Evolutionary conservation across 2,113 vertebrate species (phyloP).

Genomic region (Hippocampus guttulatus): DNA sequence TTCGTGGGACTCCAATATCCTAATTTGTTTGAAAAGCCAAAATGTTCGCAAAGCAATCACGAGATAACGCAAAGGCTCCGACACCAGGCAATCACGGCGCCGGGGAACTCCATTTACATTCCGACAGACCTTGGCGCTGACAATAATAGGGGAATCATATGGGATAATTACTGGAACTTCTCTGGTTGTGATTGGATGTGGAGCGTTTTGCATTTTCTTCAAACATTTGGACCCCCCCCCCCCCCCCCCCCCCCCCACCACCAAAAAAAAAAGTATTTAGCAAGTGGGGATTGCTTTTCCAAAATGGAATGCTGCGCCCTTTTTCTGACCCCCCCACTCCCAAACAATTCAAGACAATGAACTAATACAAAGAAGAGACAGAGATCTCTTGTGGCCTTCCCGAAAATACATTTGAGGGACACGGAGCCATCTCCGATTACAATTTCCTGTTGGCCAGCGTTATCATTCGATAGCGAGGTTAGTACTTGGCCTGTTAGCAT

Average conservation of each 20-base stretch:
- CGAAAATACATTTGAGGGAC: too few relatives aligned
- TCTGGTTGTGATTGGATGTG: background rate
- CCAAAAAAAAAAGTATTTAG: background rate
- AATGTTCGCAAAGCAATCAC: background rate
- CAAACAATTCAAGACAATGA: constrained; percentile 16
- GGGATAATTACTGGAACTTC: constrained; percentile 1
- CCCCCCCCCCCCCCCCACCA: too few relatives aligned
- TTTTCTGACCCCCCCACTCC: background rate
- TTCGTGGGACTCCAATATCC: constrained; percentile 1
- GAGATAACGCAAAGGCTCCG: background rate
- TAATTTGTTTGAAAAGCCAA: constrained; percentile 11
- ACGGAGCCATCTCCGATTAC: too few relatives aligned
- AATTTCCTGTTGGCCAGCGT: too few relatives aligned
- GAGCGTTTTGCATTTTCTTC: background rate
- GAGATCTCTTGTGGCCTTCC: too few relatives aligned
- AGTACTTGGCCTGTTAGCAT: too few relatives aligned
- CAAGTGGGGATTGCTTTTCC: background rate
- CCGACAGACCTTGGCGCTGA: background rate
- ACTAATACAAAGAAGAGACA: too few relatives aligned
- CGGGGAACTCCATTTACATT: constrained; percentile 3
- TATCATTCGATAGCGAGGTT: too few relatives aligned
- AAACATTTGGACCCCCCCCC: background rate
- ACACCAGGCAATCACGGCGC: background rate
- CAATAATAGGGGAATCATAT: background rate
- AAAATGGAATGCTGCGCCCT: background rate